phyloP scores from a whole-genome alignment of 1,140 invertebrate genomes.

The Trichonephila clavata region DNA sequence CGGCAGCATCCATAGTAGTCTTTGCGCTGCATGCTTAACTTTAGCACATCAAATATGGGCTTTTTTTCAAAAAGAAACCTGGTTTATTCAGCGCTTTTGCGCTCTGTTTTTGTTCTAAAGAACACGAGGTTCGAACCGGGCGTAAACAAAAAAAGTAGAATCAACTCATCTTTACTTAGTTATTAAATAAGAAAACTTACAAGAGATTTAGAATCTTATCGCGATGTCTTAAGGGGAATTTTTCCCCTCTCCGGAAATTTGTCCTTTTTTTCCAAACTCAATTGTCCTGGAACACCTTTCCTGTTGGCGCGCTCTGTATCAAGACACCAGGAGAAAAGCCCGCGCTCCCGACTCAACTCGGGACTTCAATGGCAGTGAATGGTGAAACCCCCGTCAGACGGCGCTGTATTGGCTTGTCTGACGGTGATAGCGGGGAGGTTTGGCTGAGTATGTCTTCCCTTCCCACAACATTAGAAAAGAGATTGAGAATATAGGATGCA shows the following conservation, averaged over 20 bases:
- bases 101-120: constrained; percentile 23
- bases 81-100: constrained; percentile 3
- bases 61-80: constrained; percentile 29
- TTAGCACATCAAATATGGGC: neutral
- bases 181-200: constrained; percentile 44
- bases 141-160: constrained; percentile 47
- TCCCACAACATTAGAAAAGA: constrained; percentile 60
- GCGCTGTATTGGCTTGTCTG: constrained; percentile 44
- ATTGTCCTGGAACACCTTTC: neutral
- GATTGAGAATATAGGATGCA: constrained; percentile 53
- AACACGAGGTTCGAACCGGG: constrained; percentile 46
- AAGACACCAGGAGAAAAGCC: constrained; percentile 33
- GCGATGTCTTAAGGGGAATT: neutral
- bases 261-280: neutral
- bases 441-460: constrained; percentile 26
- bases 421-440: constrained; percentile 32
- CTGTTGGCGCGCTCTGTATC: neutral
- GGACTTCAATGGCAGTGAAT: constrained; percentile 49
- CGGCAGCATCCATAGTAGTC: constrained; percentile 6
- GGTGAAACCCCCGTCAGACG: constrained; percentile 3
- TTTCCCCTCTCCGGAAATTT: constrained; percentile 13
- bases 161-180: constrained; percentile 33
- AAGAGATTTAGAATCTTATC: neutral
- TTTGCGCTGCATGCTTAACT: constrained; percentile 36
- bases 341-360: constrained; percentile 53